A percentile compares a stretch with the other conserved stretches of the same genome.
phyloP scores from a whole-genome alignment of 2,113 vertebrate genomes.

The Tenrec ecaudatus region DNA sequence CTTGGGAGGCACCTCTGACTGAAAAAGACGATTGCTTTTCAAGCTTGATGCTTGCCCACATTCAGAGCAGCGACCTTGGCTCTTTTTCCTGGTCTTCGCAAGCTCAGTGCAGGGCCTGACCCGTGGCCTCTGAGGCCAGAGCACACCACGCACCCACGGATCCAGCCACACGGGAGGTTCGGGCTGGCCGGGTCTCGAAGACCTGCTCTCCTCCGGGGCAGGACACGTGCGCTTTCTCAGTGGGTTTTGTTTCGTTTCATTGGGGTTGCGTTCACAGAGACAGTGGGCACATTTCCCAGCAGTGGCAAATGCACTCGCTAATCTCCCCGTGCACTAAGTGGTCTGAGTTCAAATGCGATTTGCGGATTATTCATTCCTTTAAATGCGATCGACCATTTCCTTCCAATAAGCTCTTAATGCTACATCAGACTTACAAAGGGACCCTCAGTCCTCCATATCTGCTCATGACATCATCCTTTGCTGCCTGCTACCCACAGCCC shows the following conservation, averaged over 20 bases:
- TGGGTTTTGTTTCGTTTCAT: constrained; percentile 35
- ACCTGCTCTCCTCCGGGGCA: neutral
- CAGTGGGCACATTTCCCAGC: constrained; percentile 52
- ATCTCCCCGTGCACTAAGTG: constrained; percentile 2
- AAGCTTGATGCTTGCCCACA: neutral
- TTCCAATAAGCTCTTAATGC: constrained; percentile 52
- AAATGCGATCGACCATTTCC: constrained; percentile 44
- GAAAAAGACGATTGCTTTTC: constrained; percentile 63
- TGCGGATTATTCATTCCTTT: constrained; percentile 53
- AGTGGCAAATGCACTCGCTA: constrained; percentile 16
- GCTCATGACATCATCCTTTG: constrained; percentile 40
- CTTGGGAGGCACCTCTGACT: constrained; percentile 51
- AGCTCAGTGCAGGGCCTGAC: neutral
- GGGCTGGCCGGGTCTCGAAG: neutral
- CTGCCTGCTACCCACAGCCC: neutral
- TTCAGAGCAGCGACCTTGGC: neutral
- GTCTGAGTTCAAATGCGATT: constrained; percentile 45
- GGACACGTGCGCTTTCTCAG: neutral
- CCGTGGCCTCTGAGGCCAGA: neutral
- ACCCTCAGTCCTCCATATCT: constrained; percentile 15
- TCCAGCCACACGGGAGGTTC: constrained; percentile 52
- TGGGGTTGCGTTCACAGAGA: constrained; percentile 36
- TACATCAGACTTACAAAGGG: constrained; percentile 43
- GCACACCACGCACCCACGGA: neutral
- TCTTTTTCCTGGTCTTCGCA: constrained; percentile 1